These are phyloP conservation scores for Onchidella celtica DNA, from an alignment of 2,888 invertebrate genomes.

Conservation along the genomic window DNA sequence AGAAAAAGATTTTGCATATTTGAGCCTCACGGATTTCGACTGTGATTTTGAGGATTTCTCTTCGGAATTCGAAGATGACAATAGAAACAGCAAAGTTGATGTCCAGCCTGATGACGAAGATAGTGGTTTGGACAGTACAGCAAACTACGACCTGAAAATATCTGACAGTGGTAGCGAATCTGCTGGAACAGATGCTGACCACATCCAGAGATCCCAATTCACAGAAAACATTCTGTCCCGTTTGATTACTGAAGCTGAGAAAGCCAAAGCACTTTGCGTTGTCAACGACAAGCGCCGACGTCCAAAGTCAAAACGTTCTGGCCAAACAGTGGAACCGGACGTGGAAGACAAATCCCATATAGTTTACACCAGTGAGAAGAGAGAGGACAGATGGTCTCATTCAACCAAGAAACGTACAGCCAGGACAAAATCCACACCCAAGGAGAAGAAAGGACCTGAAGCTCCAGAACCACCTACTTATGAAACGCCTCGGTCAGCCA, in stretches of 20 bases:
- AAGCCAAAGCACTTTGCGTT: not conserved
- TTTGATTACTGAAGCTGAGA: constrained; percentile 16
- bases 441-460: too few species aligned
- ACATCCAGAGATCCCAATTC: not conserved
- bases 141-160: too few species aligned
- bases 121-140: not conserved
- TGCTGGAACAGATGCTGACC: not conserved
- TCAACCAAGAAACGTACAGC: not conserved
- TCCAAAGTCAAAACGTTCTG: not conserved
- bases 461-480: too few species aligned
- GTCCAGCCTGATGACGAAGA: not conserved
- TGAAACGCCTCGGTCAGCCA: too few species aligned
- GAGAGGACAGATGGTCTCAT: not conserved
- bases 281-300: not conserved
- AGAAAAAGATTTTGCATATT: not conserved
- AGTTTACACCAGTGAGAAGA: not conserved
- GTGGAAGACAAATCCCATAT: not conserved
- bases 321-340: not conserved
- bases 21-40: too few species aligned
- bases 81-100: not conserved
- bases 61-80: constrained; percentile 15
- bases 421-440: not conserved
- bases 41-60: not conserved
- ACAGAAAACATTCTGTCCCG: not conserved
- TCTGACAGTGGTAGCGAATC: not conserved